Percentiles rank a stretch among this genome's conserved stretches.
Evolutionary conservation across 2,797 vertebrate genomes (phyloP).

Genomic region (Calcarius lapponicus): DNA sequence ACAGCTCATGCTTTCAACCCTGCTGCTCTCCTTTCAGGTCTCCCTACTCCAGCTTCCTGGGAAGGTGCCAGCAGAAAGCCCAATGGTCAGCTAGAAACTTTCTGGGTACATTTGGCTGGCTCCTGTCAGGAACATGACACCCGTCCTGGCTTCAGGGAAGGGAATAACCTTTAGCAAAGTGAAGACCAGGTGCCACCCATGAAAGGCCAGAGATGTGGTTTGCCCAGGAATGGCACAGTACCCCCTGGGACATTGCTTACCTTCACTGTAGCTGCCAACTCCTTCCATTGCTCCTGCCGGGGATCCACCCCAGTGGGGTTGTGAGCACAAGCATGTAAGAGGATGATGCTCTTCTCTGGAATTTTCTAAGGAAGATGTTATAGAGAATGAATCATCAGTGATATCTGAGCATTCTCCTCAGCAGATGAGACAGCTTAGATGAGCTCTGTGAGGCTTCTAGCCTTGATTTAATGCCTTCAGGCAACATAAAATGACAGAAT

Average conservation of each 20-base stretch:
- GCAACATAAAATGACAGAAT: background rate
- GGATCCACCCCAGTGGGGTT: slow-evolving; percentile 99
- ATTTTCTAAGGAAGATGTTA: slow-evolving; percentile 85
- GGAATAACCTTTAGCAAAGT: background rate
- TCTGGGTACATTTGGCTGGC: background rate
- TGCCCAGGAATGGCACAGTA: background rate
- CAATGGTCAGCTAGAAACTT: background rate
- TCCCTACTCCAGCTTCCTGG: background rate
- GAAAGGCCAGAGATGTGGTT: background rate
- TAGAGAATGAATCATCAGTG: background rate
- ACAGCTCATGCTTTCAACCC: background rate
- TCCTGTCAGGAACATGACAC: background rate
- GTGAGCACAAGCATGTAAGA: slow-evolving; percentile 96
- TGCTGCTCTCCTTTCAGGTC: background rate
- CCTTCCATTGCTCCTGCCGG: slow-evolving; percentile 93
- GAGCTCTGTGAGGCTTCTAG: background rate
- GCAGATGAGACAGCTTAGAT: background rate
- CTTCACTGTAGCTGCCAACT: slow-evolving; percentile 86
- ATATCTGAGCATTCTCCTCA: background rate
- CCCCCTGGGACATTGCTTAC: slow-evolving; percentile 68
- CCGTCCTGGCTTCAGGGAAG: background rate
- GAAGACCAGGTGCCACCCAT: background rate
- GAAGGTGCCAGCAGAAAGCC: background rate
- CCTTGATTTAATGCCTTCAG: background rate
- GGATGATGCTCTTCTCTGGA: slow-evolving; percentile 90